Percentiles rank a stretch among this genome's conserved stretches.
Conservation (phyloP, 35 echinoderm and acorn worm species). For the Acanthaster planci region DNA sequence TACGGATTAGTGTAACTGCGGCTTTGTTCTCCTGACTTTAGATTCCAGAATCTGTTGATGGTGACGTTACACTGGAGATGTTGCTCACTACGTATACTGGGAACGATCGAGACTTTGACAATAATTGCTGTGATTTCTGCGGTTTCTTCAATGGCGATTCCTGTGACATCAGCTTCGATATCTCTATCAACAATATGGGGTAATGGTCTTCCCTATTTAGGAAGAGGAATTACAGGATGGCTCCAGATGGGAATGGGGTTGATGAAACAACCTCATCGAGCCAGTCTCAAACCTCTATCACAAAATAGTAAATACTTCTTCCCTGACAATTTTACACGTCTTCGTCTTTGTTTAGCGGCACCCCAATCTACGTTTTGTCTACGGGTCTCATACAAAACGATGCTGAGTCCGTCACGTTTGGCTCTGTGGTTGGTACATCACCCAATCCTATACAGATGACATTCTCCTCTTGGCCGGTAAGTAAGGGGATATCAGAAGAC, state of each 20-base stretch:
- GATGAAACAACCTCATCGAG: too few relatives aligned
- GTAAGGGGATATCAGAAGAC: background rate
- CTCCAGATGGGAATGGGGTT: too few relatives aligned
- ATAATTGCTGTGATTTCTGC: slow-evolving; percentile 6
- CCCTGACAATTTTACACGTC: background rate
- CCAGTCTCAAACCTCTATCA: too few relatives aligned
- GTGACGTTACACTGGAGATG: background rate
- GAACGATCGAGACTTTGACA: background rate
- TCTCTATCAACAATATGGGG: background rate
- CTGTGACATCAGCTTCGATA: background rate
- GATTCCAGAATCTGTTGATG: background rate
- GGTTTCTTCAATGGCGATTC: background rate
- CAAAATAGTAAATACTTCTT: too few relatives aligned
- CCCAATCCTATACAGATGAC: background rate
- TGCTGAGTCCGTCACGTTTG: background rate
- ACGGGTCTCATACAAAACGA: background rate
- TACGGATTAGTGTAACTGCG: too few relatives aligned
- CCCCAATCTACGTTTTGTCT: background rate
- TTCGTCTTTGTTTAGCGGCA: background rate
- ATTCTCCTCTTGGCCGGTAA: slow-evolving; percentile 16
- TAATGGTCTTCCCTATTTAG: background rate
- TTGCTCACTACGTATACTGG: background rate
- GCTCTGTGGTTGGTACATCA: background rate
- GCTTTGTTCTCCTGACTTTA: background rate
- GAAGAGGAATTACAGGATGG: too few relatives aligned